Evolutionary conservation across 2,888 invertebrate species (phyloP), one percentile per base, ranked within the genome.

Genomic region (Aphodius granarius): DNA sequence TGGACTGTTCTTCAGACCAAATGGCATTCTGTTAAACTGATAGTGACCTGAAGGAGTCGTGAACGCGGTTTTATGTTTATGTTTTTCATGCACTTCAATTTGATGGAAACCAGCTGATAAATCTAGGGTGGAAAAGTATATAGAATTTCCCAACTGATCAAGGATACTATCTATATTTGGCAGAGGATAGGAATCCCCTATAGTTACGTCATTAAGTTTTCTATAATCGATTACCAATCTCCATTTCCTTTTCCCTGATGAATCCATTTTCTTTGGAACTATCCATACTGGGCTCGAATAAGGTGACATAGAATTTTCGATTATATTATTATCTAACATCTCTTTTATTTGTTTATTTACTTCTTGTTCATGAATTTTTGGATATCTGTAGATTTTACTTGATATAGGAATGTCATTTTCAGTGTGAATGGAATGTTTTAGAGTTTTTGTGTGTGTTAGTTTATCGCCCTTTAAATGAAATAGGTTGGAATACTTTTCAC

Each of bases 1-100:
- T 0, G 86, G 86, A 0, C 86, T 84, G 73, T 85, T 85, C 79
- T 83, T 84, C 6, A 87, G 80, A 1, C 83, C 85, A 75, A 86
- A 84, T 0, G 83, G 83, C 82, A 85, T 82, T 15, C 84, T 73
- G 2, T 74, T 76, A 65, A 81, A 85, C 74, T 85, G 82, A 64
- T 80, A 85, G 73, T 85, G 85, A 16, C 83, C 84, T 9, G 75
- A 68, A 20, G 79, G 80, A 3, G 81, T 80, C 4, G 80, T 79
- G 75, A 85, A 85, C 1, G 83, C 84, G 4, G 83, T 84, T 81
- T 84, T 84, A 17, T 78, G 76, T 4, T 77, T 73, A 15, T 73
- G 75, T 76, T 78, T 5, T 0, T 76, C 75, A 71, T 77, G 62
- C 77, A 81, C 78, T 73, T 80, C 80, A 6, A 85, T 81, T 76